Evolutionary conservation across 1,140 invertebrate species (phyloP).

Genomic region (Rhopalosiphum padi): DNA sequence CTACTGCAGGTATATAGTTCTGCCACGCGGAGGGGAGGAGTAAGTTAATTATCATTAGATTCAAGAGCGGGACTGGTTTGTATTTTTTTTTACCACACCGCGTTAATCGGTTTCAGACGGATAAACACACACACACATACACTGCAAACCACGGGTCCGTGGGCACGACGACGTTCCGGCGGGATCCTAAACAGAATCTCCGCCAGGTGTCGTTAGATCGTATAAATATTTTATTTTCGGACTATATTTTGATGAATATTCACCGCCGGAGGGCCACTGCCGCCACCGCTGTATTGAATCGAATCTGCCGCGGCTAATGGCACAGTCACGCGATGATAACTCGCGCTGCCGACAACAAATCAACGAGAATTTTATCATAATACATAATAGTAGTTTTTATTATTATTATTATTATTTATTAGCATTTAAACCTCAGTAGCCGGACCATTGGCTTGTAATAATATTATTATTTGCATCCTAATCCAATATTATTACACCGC

Average conservation of each 20-base stretch:
- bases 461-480: neutral
- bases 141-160: neutral
- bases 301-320: neutral
- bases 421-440: too few species aligned
- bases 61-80: neutral
- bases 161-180: neutral
- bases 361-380: neutral
- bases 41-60: neutral
- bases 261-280: neutral
- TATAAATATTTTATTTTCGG: slow-evolving; percentile 22
- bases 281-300: neutral
- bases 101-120: neutral
- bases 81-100: neutral
- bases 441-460: too few species aligned
- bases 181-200: neutral
- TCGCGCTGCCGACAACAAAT: neutral
- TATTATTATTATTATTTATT: neutral
- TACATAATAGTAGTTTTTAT: neutral
- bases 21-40: neutral
- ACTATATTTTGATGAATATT: neutral
- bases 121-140: neutral
- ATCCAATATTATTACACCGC: neutral
- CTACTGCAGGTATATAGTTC: neutral
- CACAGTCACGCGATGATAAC: neutral
- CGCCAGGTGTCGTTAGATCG: neutral